These are phyloP conservation scores for Keiferia lycopersicella DNA, from an alignment of 2,888 invertebrate species.

Conservation along the genomic window DNA sequence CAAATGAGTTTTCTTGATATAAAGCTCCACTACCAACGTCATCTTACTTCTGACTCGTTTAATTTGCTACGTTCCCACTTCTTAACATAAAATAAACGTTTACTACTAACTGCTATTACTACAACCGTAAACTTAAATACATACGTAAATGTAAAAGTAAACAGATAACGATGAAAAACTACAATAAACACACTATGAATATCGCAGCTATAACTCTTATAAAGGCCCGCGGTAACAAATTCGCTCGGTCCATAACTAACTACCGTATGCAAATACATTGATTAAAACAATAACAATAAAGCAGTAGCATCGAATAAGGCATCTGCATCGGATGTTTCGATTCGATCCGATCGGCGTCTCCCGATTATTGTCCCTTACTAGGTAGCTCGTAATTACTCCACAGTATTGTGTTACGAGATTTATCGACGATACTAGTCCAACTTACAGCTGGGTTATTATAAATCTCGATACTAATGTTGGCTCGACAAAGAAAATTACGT, in stretches of 20 bases:
- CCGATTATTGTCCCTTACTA: slow-evolving; percentile 74
- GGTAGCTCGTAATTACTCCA: slow-evolving; percentile 69
- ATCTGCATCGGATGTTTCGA: slow-evolving; percentile 55
- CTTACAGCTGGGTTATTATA: slow-evolving; percentile 29
- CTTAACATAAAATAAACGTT: too few relatives aligned
- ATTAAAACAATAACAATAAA: slow-evolving; percentile 72
- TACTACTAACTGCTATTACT: too few relatives aligned
- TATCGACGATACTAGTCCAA: slow-evolving; percentile 49
- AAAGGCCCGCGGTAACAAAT: slow-evolving; percentile 38
- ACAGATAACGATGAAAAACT: slow-evolving; percentile 10
- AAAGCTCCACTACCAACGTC: slow-evolving; percentile 34
- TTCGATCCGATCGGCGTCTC: slow-evolving; percentile 56
- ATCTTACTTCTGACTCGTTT: slow-evolving; percentile 15
- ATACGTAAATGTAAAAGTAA: neutral
- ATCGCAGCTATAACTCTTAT: slow-evolving; percentile 36
- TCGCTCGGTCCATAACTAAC: slow-evolving; percentile 42
- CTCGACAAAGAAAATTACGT: neutral
- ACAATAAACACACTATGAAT: slow-evolving; percentile 30
- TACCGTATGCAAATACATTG: slow-evolving; percentile 63
- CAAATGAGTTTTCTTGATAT: slow-evolving; percentile 54
- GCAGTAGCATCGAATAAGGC: slow-evolving; percentile 68
- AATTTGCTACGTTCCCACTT: neutral
- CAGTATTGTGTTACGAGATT: slow-evolving; percentile 63
- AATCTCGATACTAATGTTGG: slow-evolving; percentile 19
- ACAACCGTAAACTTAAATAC: neutral